Base-by-base conservation (phyloP, 2,888 invertebrate genomes). In the Galerucella nymphaeae region DNA sequence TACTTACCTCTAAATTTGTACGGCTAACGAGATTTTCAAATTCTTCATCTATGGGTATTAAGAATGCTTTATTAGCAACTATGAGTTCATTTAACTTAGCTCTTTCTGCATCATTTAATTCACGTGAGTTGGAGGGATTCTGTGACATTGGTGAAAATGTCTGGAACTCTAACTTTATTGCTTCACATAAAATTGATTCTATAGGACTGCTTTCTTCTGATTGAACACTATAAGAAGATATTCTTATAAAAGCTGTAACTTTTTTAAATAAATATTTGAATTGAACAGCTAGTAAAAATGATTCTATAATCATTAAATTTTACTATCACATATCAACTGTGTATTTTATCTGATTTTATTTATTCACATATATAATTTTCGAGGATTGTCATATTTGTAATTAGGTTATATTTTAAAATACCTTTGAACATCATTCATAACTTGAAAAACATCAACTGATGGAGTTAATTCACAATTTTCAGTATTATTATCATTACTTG, bases 1-100 rank as follows among this genome's bases (percentile, higher is more conserved):
- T 18, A 63, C 30, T 53, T 53, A 69, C 69, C 20, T 69, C 69
- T n/a, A 69, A 69, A 41, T 55, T 57, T n/a, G 53, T 53, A 6
- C 48, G 9, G 6, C 53, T 59, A 41, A 48, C 59, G 13, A 93
- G 87, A 83, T 89, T 90, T 38, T 91, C 90, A 62, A 94, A 88
- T 83, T 96, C 96, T 77, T 95, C 94, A 82, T 96, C 95, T 3
- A 96, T 89, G 6, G 96, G 96, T 65, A 93, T 93, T 81, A 93
- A 89, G 42, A 96, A 88, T 0, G 95, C 94, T 85, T 95, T 94
- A 83, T 96, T 95, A 0, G 96, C 96, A 6, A 94, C 90, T 74
- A 96, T 93, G 64, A 96, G 85, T 86, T 96, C 96, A 80, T 94
- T 93, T 66, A 96, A 85, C 85, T 95, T 96, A 53, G 93, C 93